Conservation (phyloP, 1,140 invertebrate species). For the Ceratina calcarata region DNA sequence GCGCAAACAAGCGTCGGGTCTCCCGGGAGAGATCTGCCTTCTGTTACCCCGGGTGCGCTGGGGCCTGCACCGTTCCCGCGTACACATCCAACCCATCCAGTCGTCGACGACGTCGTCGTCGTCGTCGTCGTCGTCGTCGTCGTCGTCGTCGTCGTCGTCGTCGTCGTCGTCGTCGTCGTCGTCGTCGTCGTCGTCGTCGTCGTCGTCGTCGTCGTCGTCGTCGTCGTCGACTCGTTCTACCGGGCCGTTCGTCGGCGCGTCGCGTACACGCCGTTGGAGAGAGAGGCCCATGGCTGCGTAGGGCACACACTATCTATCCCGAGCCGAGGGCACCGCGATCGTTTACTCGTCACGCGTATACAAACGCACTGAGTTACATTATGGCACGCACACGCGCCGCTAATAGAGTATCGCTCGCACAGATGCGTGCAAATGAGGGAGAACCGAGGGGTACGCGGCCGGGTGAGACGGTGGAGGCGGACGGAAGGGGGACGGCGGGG, state of each 20-base stretch:
- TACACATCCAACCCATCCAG: constrained; percentile 48
- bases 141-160: constrained; percentile 4
- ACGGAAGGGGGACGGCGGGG: constrained; percentile 29
- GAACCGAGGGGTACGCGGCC: background rate
- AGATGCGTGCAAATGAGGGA: constrained; percentile 52
- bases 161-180: constrained; percentile 1
- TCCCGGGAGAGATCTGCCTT: constrained; percentile 81
- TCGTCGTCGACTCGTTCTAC: background rate
- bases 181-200: constrained; percentile 2
- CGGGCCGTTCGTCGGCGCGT: constrained; percentile 6
- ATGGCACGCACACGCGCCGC: background rate
- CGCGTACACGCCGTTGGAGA: background rate
- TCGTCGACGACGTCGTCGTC: constrained; percentile 1
- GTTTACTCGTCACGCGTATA: constrained; percentile 36
- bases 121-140: background rate
- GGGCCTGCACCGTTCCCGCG: constrained; percentile 71
- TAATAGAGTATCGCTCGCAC: constrained; percentile 3
- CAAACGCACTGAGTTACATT: background rate
- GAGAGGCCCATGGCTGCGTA: constrained; percentile 37
- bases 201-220: constrained; percentile 6
- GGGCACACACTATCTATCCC: constrained; percentile 45
- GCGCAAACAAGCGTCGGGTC: constrained; percentile 81
- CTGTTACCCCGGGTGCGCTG: constrained; percentile 78
- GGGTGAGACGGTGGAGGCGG: background rate
- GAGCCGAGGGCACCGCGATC: constrained; percentile 26